These are phyloP conservation scores for Pachycephus smyrnensis DNA, from an alignment of 2,888 invertebrate species.

Conservation along the genomic window DNA sequence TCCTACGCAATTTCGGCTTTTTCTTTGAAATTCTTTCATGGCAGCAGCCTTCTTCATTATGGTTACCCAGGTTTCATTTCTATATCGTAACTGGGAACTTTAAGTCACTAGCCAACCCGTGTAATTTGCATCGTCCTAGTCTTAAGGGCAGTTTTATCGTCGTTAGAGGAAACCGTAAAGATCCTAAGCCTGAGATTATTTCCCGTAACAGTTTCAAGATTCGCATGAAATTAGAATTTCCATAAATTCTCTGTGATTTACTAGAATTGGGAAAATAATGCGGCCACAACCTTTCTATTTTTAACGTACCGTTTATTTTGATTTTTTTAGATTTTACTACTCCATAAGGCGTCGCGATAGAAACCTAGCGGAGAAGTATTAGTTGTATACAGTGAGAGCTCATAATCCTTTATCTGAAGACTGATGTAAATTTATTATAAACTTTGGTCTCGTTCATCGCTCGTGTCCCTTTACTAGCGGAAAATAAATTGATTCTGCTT, in stretches of 20 bases:
- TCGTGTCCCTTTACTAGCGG: neutral
- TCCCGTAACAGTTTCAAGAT: neutral
- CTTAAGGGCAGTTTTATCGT: neutral
- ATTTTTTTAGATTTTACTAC: neutral
- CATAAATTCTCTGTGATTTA: neutral
- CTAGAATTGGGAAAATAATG: neutral
- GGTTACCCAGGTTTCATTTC: neutral
- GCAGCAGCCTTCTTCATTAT: neutral
- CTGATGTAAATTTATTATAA: neutral
- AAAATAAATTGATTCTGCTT: neutral
- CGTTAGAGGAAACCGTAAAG: neutral
- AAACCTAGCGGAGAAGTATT: neutral
- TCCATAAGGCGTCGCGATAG: neutral
- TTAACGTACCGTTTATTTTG: neutral
- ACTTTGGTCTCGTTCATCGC: too few species aligned
- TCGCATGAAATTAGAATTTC: neutral
- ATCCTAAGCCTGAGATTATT: neutral
- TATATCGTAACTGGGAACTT: neutral
- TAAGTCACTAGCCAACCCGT: neutral
- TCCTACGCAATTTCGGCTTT: neutral
- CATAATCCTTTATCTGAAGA: neutral
- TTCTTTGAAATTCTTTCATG: neutral
- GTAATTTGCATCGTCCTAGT: neutral
- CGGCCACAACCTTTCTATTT: neutral
- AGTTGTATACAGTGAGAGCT: neutral